phyloP scores from a whole-genome alignment of 37 sponge, comb jelly and placozoan species.

The Agelas oroides region DNA sequence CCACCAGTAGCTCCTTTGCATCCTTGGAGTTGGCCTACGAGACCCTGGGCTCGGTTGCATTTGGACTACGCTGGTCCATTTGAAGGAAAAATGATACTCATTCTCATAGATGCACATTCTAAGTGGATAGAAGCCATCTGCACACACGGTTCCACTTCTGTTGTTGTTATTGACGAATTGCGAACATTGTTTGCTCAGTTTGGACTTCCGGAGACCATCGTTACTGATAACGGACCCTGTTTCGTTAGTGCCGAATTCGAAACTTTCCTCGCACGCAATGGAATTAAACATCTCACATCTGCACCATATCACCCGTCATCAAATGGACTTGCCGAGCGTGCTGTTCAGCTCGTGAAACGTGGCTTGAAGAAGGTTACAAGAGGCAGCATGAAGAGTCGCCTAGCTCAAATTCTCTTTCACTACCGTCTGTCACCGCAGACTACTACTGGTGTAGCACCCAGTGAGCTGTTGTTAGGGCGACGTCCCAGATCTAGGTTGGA shows the following conservation, averaged over 20 bases:
- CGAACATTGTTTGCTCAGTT: neutral
- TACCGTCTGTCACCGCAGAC: constrained; percentile 24
- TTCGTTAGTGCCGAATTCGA: constrained; percentile 28
- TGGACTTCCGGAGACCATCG: constrained; percentile 1
- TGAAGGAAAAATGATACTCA: neutral
- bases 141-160: neutral
- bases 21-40: constrained; percentile 19
- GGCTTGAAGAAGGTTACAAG: constrained; percentile 15
- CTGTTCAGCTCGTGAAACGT: constrained; percentile 14
- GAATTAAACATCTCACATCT: constrained; percentile 7
- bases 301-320: constrained; percentile 39
- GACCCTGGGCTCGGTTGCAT: constrained; percentile 7
- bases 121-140: constrained; percentile 17
- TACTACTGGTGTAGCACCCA: constrained; percentile 30
- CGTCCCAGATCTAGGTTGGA: neutral
- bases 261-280: constrained; percentile 1
- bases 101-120: neutral
- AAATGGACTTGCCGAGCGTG: constrained; percentile 29
- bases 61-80: constrained; percentile 8
- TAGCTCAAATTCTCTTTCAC: constrained; percentile 19
- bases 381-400: constrained; percentile 15
- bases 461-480: constrained; percentile 23
- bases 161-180: neutral
- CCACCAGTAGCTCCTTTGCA: constrained; percentile 15
- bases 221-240: constrained; percentile 8